A percentile compares a stretch with the other conserved stretches of the same genome.
These are phyloP conservation scores for Drepana falcataria DNA, from an alignment of 2,888 invertebrate genomes.

Conservation along the genomic window DNA sequence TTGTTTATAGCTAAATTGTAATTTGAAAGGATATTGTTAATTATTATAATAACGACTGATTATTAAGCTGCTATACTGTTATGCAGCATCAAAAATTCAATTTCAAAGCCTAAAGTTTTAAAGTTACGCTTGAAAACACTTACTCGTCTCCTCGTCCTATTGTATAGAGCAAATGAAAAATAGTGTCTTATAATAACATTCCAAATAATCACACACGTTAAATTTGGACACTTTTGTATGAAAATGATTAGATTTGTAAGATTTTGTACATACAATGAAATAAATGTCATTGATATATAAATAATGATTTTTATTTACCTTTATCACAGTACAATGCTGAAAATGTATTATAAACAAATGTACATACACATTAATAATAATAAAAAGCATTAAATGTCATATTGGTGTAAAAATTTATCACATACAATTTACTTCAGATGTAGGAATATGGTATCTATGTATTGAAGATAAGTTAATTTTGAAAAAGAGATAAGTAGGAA, in stretches of 20 bases:
- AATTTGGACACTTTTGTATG: slow-evolving; percentile 78
- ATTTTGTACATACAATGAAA: slow-evolving; percentile 78
- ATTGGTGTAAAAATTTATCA: neutral
- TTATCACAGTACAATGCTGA: neutral
- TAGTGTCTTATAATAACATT: slow-evolving; percentile 75
- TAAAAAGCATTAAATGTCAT: no score
- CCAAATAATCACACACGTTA: slow-evolving; percentile 71
- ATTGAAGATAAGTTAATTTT: no score
- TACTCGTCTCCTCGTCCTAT: slow-evolving; percentile 52
- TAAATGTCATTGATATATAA: slow-evolving; percentile 74
- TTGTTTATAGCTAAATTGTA: slow-evolving; percentile 35
- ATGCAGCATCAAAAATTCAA: neutral
- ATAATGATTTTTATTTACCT: slow-evolving; percentile 37
- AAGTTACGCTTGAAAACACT: slow-evolving; percentile 51
- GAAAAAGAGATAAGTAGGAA: no score
- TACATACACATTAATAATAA: neutral
- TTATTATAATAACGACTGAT: slow-evolving; percentile 23
- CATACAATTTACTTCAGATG: no score
- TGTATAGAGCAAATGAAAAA: slow-evolving; percentile 66
- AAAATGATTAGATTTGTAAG: slow-evolving; percentile 72
- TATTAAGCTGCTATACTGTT: slow-evolving; percentile 14
- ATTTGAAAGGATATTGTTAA: slow-evolving; percentile 25
- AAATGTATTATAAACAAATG: neutral
- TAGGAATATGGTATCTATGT: no score
- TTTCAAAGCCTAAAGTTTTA: slow-evolving; percentile 29